Evolutionary conservation across 2,888 invertebrate genomes (phyloP).

Genomic region (Deilephila elpenor): DNA sequence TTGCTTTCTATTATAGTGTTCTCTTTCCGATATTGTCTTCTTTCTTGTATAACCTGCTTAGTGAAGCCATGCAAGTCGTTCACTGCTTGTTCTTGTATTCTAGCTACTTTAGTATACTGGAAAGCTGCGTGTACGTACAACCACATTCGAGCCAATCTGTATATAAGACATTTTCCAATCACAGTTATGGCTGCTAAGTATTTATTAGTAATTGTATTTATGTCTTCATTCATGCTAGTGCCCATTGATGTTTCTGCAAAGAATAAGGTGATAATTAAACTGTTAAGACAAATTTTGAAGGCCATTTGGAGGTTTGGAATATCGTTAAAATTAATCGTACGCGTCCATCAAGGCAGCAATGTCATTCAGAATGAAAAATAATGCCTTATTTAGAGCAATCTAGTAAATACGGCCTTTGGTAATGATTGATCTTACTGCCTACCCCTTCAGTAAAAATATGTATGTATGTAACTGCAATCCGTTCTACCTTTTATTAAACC

Average conservation of each 20-base stretch:
- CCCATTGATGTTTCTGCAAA: constrained; percentile 83
- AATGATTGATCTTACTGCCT: too few relatives aligned
- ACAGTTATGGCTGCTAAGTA: constrained; percentile 63
- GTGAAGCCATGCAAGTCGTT: constrained; percentile 80
- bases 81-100: constrained; percentile 49
- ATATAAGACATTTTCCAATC: constrained; percentile 37
- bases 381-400: too few relatives aligned
- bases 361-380: too few relatives aligned
- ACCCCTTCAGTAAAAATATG: too few relatives aligned
- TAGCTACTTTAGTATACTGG: constrained; percentile 30
- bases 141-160: constrained; percentile 43
- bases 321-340: too few relatives aligned
- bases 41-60: constrained; percentile 76
- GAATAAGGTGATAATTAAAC: too few relatives aligned
- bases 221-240: constrained; percentile 63
- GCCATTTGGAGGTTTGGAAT: not conserved
- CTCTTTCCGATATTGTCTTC: constrained; percentile 45
- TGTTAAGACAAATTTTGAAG: not conserved
- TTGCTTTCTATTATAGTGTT: constrained; percentile 34
- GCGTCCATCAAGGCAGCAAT: too few relatives aligned
- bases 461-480: too few relatives aligned
- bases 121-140: constrained; percentile 36
- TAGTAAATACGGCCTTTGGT: too few relatives aligned
- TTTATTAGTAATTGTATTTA: constrained; percentile 59
- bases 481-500: too few relatives aligned